These are phyloP conservation scores for Anthrax anthrax DNA, from an alignment of 2,888 invertebrate species.

Conservation along the genomic window DNA sequence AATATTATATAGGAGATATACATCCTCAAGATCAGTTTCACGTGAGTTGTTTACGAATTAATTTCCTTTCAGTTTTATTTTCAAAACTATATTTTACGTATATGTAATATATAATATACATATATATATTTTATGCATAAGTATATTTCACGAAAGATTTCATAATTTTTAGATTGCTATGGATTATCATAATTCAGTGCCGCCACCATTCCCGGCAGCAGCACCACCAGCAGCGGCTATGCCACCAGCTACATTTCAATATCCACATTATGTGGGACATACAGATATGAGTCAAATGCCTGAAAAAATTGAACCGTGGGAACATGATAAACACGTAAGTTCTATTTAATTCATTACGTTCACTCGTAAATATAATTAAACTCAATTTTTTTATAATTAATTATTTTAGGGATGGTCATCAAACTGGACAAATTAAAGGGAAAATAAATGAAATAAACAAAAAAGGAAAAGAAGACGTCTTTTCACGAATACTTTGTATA, in stretches of 20 bases:
- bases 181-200: conserved; percentile 30
- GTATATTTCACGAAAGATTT: not conserved
- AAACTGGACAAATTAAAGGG: conserved; percentile 18
- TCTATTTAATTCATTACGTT: not conserved
- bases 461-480: not conserved
- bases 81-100: not conserved
- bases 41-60: conserved; percentile 21
- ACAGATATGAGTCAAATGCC: conserved; percentile 25
- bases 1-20: conserved; percentile 18
- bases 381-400: not conserved
- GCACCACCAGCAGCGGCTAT: conserved; percentile 26
- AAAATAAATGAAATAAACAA: not conserved
- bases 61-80: not conserved
- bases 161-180: conserved; percentile 23
- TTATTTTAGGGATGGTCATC: conserved; percentile 28
- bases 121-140: not conserved
- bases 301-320: conserved; percentile 33
- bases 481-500: too few species aligned
- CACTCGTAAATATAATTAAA: not conserved
- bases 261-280: conserved; percentile 20
- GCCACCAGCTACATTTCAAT: conserved; percentile 28
- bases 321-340: conserved; percentile 34
- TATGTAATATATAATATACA: not conserved
- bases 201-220: conserved; percentile 17
- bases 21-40: conserved; percentile 30